These are phyloP conservation scores for Dasyprocta punctata DNA, from an alignment of 2,113 vertebrate species.

Conservation along the genomic window DNA sequence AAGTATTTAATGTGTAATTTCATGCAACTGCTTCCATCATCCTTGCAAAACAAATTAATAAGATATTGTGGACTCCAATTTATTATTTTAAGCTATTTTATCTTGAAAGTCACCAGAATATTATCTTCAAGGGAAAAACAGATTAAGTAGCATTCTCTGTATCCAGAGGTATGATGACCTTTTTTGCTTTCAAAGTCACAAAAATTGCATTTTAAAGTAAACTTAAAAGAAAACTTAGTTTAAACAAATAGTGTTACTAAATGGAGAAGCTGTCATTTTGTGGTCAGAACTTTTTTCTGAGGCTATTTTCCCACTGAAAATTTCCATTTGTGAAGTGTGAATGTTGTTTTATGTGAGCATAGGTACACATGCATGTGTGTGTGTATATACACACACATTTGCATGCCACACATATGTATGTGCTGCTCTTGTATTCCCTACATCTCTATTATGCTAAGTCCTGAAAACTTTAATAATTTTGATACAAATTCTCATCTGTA, in stretches of 20 bases:
- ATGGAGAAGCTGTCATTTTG: not conserved
- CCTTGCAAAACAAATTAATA: conserved; percentile 66
- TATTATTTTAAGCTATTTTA: conserved; percentile 55
- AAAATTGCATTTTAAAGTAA: conserved; percentile 30
- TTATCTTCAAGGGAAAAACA: conserved; percentile 2
- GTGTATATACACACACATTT: not conserved
- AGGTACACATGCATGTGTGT: too few species aligned
- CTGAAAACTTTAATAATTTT: not conserved
- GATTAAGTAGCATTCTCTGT: not conserved
- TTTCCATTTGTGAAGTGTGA: not conserved
- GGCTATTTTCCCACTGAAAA: not conserved
- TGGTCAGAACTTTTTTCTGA: not conserved
- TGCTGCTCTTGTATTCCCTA: not conserved
- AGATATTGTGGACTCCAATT: conserved; percentile 41
- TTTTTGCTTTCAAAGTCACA: conserved; percentile 6
- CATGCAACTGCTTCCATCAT: conserved; percentile 57
- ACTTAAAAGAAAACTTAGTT: not conserved
- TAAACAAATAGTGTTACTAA: not conserved
- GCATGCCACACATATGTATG: not conserved
- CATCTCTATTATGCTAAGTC: not conserved
- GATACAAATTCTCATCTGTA: not conserved
- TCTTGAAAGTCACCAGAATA: conserved; percentile 39
- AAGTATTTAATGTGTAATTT: conserved; percentile 74
- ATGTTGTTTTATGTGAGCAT: not conserved
- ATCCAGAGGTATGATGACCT: not conserved